Evolutionary conservation across 92 coral and sea anemone genomes (phyloP), one percentile per base, ranked within the genome.

Genomic region (Bergia puertoricense): DNA sequence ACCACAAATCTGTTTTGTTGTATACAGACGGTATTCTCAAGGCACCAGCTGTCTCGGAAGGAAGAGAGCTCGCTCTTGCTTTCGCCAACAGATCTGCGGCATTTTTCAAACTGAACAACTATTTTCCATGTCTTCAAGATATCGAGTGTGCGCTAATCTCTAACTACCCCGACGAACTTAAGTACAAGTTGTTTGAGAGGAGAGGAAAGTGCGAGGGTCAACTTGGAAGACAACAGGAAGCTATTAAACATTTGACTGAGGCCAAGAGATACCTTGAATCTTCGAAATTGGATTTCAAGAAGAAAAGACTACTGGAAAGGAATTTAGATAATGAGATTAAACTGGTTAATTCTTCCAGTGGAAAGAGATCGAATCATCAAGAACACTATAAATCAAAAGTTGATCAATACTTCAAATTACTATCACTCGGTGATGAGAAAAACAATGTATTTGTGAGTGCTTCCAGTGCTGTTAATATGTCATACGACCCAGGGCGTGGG

Each of bases 31-130:
- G 98, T 81, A 89, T 96, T 38, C 71, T 92, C 41, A 78, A 80
- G 54, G 98, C 98, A 6, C 96, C 98, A 2, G 45, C 81, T 23
- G 79, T 62, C 8, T 48, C 90, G 36, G 91, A 88, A 3, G 92
- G 91, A 56, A 89, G 79, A 74, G 94, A 94, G 67, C 81, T 92
- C 8, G 82, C 99, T 11, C 93, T 95, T 83, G 99, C 98, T 40
- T 88, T 89, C 91, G 99, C 99, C 23, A 96, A 96, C 77, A 93
- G 96, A 71, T 96, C 99, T 57, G 99, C 99, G n/a, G 96, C 93
- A 8, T 83, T 93, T 78, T 93, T 90, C 41, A 91, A 95, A 66
- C 80, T 95, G 71, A 81, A 88, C 54, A 85, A 95, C 54, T 90
- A 92, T 80, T 81, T 6, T 16, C 88, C 88, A 5, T 96, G 98